Evolutionary conservation across 2,113 vertebrate genomes (phyloP).

Genomic region (Leucosticte australis): DNA sequence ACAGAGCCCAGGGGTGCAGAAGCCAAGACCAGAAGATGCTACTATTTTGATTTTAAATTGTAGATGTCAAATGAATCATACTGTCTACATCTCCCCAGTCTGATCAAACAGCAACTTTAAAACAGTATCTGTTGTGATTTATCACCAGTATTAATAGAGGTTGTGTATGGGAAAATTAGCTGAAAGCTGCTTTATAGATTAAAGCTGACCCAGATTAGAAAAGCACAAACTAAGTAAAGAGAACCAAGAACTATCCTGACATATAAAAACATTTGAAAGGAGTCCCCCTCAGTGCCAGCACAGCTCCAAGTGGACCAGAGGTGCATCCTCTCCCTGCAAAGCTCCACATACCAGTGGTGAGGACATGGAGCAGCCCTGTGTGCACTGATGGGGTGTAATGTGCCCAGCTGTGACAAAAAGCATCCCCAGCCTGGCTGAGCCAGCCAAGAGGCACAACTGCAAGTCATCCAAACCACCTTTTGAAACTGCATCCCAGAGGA

Average conservation of each 20-base stretch:
- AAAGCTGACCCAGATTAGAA: background rate
- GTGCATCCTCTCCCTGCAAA: background rate
- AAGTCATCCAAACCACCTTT: background rate
- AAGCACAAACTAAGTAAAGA: background rate
- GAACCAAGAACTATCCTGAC: background rate
- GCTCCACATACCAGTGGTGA: fast-evolving
- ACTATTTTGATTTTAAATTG: background rate
- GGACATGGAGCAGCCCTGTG: fast-evolving
- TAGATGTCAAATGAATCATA: background rate
- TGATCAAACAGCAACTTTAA: background rate
- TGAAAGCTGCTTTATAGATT: background rate
- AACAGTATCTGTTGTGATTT: background rate
- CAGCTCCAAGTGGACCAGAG: background rate
- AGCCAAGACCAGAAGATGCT: background rate
- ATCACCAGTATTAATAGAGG: background rate
- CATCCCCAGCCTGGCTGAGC: background rate
- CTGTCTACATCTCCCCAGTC: background rate
- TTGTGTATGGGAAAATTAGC: background rate
- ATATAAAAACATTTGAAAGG: background rate
- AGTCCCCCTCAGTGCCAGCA: background rate
- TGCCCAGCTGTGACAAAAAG: fast-evolving
- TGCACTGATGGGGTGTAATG: fast-evolving
- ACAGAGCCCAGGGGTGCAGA: background rate
- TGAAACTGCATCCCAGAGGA: background rate
- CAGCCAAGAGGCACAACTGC: background rate